These are phyloP conservation scores for Deroptyus accipitrinus DNA, from an alignment of 2,113 vertebrate species.

Conservation along the genomic window DNA sequence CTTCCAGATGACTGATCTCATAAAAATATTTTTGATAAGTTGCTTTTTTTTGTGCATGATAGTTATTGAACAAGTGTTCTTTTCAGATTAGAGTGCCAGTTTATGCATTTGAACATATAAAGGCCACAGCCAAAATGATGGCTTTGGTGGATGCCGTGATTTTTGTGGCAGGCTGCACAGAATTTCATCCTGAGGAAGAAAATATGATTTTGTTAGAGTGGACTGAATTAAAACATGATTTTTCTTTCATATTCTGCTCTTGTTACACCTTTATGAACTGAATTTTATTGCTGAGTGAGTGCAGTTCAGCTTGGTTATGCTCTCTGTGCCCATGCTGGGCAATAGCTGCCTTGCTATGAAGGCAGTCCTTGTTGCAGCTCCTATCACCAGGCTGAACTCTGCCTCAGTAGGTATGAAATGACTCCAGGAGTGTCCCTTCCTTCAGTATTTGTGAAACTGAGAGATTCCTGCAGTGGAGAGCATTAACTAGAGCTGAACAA, in stretches of 20 bases:
- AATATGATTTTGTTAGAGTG: not conserved
- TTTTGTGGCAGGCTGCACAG: not conserved
- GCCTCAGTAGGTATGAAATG: not conserved
- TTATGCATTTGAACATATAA: not conserved
- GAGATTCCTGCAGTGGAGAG: not conserved
- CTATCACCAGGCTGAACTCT: not conserved
- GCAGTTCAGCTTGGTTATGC: not conserved
- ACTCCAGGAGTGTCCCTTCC: not conserved
- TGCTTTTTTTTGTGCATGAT: not conserved
- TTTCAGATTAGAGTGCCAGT: not conserved
- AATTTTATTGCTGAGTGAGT: not conserved
- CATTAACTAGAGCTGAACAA: not conserved
- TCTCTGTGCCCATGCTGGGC: not conserved
- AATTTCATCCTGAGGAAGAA: not conserved
- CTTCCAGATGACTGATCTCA: not conserved
- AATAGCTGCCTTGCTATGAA: not conserved
- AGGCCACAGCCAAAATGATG: not conserved
- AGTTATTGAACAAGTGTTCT: not conserved
- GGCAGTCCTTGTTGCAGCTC: not conserved
- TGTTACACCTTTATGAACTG: not conserved
- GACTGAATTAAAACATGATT: accelerated
- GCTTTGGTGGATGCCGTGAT: not conserved
- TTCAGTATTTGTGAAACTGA: not conserved
- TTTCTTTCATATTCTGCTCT: not conserved
- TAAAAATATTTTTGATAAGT: not conserved